These are phyloP conservation scores for Semnornis frantzii DNA, from an alignment of 2,113 vertebrate genomes.

Conservation along the genomic window DNA sequence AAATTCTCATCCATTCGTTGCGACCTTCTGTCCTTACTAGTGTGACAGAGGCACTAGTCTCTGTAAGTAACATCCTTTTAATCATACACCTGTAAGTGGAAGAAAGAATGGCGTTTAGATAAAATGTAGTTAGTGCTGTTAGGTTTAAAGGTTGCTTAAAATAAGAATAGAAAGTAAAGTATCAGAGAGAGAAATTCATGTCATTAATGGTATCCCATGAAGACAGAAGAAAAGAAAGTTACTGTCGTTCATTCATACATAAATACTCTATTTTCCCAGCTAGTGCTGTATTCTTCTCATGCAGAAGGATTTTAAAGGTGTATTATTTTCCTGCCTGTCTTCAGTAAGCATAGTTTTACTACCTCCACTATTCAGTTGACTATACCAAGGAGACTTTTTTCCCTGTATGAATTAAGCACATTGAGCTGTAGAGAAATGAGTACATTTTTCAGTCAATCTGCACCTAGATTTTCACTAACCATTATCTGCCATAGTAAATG, in stretches of 20 bases:
- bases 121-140: neutral
- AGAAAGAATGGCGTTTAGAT: neutral
- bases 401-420: neutral
- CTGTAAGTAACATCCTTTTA: slow-evolving; percentile 80
- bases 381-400: neutral
- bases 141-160: neutral
- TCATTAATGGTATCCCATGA: neutral
- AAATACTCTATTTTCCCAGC: neutral
- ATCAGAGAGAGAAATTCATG: neutral
- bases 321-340: neutral
- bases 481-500: neutral
- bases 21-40: slow-evolving; percentile 97
- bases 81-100: neutral
- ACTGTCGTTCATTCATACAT: neutral
- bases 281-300: neutral
- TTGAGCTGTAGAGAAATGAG: neutral
- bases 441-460: neutral
- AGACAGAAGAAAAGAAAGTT: neutral
- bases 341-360: neutral
- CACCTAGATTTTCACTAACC: neutral
- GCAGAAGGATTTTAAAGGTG: neutral
- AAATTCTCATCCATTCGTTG: slow-evolving; percentile 97
- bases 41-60: slow-evolving; percentile 96
- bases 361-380: fast-evolving
- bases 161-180: neutral